Conservation (phyloP, 2,113 vertebrate genomes). For the Shinisaurus crocodilurus region DNA sequence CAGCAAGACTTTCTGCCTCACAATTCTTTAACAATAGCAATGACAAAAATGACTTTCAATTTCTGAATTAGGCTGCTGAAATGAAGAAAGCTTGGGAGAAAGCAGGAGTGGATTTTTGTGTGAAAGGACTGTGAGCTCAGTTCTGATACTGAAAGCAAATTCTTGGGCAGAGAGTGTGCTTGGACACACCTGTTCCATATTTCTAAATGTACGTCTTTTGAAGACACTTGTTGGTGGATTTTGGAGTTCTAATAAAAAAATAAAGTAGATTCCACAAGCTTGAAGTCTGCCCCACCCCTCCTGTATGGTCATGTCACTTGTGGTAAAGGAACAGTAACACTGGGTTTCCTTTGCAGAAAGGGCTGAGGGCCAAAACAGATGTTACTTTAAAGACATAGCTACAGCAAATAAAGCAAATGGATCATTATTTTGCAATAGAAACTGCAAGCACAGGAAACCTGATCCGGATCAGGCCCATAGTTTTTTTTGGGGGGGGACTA, state of each 20-base stretch:
- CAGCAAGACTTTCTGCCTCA: not conserved
- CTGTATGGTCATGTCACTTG: not conserved
- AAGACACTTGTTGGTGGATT: not conserved
- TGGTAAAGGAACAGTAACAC: not conserved
- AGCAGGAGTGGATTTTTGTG: not conserved
- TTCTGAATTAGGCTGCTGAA: not conserved
- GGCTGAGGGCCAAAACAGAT: too few relatives aligned
- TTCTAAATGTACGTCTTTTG: not conserved
- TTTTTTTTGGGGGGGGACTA: too few relatives aligned
- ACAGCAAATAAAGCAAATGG: too few relatives aligned
- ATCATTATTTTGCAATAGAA: too few relatives aligned
- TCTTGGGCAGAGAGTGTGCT: not conserved
- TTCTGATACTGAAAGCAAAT: not conserved
- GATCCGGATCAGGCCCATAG: too few relatives aligned
- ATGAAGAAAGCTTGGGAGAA: not conserved
- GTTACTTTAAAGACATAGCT: too few relatives aligned
- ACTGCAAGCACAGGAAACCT: too few relatives aligned
- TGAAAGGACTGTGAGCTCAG: not conserved
- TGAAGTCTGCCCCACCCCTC: not conserved
- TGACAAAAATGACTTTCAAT: not conserved
- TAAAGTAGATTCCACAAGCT: not conserved
- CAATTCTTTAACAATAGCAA: not conserved
- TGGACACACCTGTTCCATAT: not conserved
- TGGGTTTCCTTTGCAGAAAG: not conserved
- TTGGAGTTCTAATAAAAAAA: not conserved